phyloP scores from a whole-genome alignment of 2,888 invertebrate species.

The Lepidocyrtoides sp. region DNA sequence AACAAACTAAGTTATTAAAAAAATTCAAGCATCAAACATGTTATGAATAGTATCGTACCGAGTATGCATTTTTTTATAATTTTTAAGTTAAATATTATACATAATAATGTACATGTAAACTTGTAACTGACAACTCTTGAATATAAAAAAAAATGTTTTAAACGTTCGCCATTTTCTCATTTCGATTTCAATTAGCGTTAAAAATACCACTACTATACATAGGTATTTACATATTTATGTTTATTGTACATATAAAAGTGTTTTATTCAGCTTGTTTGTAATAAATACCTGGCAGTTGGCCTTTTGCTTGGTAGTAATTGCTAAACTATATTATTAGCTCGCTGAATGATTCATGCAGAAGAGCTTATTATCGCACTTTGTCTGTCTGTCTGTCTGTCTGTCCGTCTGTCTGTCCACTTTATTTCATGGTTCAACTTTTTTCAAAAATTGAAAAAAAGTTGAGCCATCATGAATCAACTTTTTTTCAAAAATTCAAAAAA shows the following conservation, averaged over 20 bases:
- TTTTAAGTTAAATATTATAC: neutral
- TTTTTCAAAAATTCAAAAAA: too few relatives aligned
- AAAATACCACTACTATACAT: neutral
- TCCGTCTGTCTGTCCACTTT: too few relatives aligned
- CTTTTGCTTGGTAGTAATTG: constrained; percentile 40
- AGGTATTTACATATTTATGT: neutral
- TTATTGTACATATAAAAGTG: neutral
- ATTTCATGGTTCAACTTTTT: too few relatives aligned
- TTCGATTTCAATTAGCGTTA: neutral
- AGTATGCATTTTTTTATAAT: constrained; percentile 1
- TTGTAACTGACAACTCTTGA: too few relatives aligned
- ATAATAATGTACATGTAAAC: neutral
- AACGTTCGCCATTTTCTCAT: neutral
- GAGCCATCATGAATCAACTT: too few relatives aligned
- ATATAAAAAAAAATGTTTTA: neutral
- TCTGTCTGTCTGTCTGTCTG: too few relatives aligned
- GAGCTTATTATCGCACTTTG: too few relatives aligned
- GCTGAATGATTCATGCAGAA: too few relatives aligned
- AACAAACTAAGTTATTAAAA: neutral
- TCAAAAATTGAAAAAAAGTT: too few relatives aligned
- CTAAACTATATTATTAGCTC: too few relatives aligned
- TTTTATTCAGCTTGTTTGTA: constrained; percentile 60
- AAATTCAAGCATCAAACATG: neutral
- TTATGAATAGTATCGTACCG: constrained; percentile 10
- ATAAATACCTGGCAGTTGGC: constrained; percentile 74